Conservation (phyloP, 2,797 vertebrate species). For the Decapterus maruadsi region DNA sequence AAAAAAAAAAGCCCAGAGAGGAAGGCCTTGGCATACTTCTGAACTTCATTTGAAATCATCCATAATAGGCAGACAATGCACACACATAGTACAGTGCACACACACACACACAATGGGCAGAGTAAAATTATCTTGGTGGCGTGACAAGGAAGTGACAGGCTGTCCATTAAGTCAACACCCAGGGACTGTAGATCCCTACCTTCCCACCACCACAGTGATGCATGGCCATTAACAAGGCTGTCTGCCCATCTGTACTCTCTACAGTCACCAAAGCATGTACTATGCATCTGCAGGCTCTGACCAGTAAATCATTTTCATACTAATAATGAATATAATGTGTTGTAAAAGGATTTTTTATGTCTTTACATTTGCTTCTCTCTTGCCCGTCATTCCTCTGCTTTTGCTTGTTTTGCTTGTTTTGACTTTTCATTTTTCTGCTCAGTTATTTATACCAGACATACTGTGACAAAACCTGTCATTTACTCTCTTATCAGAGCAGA, state of each 20-base stretch:
- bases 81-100: conserved; percentile 14
- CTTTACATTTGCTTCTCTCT: conserved; percentile 13
- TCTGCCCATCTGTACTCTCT: conserved; percentile 53
- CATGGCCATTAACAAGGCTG: conserved; percentile 69
- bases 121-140: conserved; percentile 69
- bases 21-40: conserved; percentile 35
- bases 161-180: conserved; percentile 72
- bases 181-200: conserved; percentile 50
- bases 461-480: conserved; percentile 43
- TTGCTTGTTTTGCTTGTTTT: conserved; percentile 25
- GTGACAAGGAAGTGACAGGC: conserved; percentile 73
- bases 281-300: conserved; percentile 37
- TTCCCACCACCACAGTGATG: conserved; percentile 51
- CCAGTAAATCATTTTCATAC: conserved; percentile 9
- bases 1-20: conserved; percentile 25
- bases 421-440: conserved; percentile 24
- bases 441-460: conserved; percentile 54
- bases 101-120: conserved; percentile 46
- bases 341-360: conserved; percentile 12
- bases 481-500: conserved; percentile 34
- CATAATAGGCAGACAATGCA: conserved; percentile 27
- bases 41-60: conserved; percentile 34
- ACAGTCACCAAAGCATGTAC: conserved; percentile 42
- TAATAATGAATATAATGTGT: conserved; percentile 11
- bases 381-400: neutral